Conservation (phyloP, 2,888 invertebrate genomes). For the Pediacus dermestoides region DNA sequence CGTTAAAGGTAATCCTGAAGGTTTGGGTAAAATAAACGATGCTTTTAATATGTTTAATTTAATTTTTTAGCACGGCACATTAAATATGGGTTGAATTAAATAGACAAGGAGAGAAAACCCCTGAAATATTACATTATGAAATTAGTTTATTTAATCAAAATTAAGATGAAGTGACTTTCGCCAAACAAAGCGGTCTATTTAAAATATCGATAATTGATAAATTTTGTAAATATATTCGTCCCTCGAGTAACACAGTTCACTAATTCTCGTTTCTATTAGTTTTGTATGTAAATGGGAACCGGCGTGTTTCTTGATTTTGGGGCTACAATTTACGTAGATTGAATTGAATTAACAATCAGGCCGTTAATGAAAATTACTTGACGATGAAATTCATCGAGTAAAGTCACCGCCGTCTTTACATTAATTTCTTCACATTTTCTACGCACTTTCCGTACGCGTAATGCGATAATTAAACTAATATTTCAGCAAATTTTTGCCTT, state of each 20-base stretch:
- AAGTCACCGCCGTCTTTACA: conserved; percentile 17
- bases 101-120: too few relatives aligned
- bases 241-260: conserved; percentile 23
- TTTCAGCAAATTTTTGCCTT: too few relatives aligned
- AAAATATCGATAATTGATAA: conserved; percentile 26
- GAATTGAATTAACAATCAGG: conserved; percentile 32
- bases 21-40: too few relatives aligned
- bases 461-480: too few relatives aligned
- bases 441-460: too few relatives aligned
- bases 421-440: conserved; percentile 4
- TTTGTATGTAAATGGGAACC: conserved; percentile 32
- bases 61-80: too few relatives aligned
- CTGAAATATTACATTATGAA: too few relatives aligned
- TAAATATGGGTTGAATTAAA: too few relatives aligned
- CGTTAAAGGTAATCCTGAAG: too few relatives aligned
- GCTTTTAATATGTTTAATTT: too few relatives aligned
- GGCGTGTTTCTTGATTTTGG: conserved; percentile 29
- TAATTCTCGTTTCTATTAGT: conserved; percentile 32
- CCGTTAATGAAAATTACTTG: conserved; percentile 31
- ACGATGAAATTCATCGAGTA: conserved; percentile 28
- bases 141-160: too few relatives aligned
- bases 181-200: background rate
- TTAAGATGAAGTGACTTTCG: too few relatives aligned
- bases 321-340: conserved; percentile 28
- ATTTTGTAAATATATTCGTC: conserved; percentile 24